phyloP scores from a whole-genome alignment of 2,888 invertebrate genomes.

The Deladenus siricidicola region DNA sequence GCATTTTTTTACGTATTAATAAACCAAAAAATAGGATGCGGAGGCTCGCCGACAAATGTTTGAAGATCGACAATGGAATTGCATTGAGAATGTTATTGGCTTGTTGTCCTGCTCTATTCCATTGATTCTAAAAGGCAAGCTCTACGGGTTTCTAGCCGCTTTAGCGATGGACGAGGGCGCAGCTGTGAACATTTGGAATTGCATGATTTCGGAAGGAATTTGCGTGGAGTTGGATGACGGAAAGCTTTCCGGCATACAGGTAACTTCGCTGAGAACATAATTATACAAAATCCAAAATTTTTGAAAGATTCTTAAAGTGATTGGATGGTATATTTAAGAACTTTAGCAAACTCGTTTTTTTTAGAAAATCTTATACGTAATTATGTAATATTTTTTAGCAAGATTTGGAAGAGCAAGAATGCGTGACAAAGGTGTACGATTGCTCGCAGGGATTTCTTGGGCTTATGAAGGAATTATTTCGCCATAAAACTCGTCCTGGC shows the following conservation, averaged over 20 bases:
- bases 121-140: constrained; percentile 28
- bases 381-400: constrained; percentile 31
- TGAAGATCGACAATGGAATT: constrained; percentile 21
- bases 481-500: constrained; percentile 19
- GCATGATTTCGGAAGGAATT: constrained; percentile 29
- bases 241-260: constrained; percentile 36
- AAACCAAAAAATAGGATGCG: too few species aligned
- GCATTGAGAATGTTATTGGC: constrained; percentile 20
- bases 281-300: too few species aligned
- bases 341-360: neutral
- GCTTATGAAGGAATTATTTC: constrained; percentile 35
- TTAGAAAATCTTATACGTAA: neutral
- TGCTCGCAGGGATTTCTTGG: constrained; percentile 37
- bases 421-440: constrained; percentile 33
- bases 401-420: constrained; percentile 46
- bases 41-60: constrained; percentile 24
- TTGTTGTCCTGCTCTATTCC: constrained; percentile 22
- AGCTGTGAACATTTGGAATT: constrained; percentile 35
- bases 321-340: too few species aligned
- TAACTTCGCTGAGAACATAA: too few species aligned
- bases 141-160: constrained; percentile 35
- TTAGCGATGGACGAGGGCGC: constrained; percentile 33
- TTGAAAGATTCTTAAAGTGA: constrained; percentile 8
- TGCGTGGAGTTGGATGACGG: constrained; percentile 26
- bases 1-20: neutral